These are phyloP conservation scores for Prionace glauca DNA, from an alignment of 2,797 vertebrate genomes.

Conservation along the genomic window DNA sequence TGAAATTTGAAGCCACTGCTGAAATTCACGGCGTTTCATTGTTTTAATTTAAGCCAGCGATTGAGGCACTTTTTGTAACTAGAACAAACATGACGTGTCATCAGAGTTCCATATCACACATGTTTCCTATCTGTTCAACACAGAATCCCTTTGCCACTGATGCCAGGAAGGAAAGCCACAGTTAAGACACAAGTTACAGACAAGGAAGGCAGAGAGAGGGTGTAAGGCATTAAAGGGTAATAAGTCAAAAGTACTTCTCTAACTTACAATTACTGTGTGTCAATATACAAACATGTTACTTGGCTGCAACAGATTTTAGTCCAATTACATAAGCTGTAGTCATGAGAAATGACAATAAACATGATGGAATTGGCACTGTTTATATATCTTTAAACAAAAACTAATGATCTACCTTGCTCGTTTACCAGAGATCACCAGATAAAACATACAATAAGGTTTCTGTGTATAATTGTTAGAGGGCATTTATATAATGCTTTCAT, in stretches of 20 bases:
- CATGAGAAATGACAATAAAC: conserved; percentile 43
- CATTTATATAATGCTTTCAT: neutral
- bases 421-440: conserved; percentile 42
- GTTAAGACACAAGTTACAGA: neutral
- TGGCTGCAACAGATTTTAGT: conserved; percentile 42
- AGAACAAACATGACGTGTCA: neutral
- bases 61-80: neutral
- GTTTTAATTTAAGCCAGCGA: neutral
- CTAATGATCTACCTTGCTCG: conserved; percentile 35
- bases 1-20: neutral
- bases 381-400: conserved; percentile 45
- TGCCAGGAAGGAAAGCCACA: neutral
- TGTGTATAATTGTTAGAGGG: conserved; percentile 41
- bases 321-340: conserved; percentile 43
- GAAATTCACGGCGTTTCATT: neutral
- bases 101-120: neutral
- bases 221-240: neutral
- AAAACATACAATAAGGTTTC: conserved; percentile 41
- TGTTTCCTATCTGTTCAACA: neutral
- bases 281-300: conserved; percentile 42
- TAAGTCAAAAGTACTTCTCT: neutral
- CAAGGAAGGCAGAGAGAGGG: neutral
- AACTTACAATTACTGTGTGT: neutral
- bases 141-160: neutral
- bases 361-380: conserved; percentile 43